Evolutionary conservation across 2,113 vertebrate genomes (phyloP), one percentile per base, ranked within the genome.

Genomic region (Pseudopodoces humilis): DNA sequence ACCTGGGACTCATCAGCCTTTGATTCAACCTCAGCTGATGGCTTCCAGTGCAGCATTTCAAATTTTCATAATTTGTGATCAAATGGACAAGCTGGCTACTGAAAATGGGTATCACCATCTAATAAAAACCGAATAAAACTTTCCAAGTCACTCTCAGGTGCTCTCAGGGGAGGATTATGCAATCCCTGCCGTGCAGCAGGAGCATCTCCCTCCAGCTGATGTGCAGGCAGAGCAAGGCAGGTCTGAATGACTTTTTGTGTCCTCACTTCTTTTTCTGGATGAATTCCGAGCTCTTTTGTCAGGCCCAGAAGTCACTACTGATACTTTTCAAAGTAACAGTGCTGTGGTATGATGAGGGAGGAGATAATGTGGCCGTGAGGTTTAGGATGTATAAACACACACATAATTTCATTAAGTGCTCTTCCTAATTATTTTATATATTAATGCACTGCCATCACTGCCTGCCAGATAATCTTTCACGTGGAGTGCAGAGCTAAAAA

Each of bases 361-460:
- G 52, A 95, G 82, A 35, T 77, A 78, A 88, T 52, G 49, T 71
- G 87, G 39, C 69, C 63, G 13, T 5, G 44, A 80, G 37, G 68
- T 41, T 68, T 75, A 81, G 80, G 68, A 63, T 94, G 63, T 83
- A 83, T 59, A 86, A 96, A 95, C 37, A 93, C 71, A 71, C 37
- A 20, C 14, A 6, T 55, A 83, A 83, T 68, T 92, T 88, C 94
- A 90, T 92, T 93, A 92, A 96, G 93, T 97, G 95, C 80, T 86
- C 88, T 93, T 93, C n/a, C 93, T 95, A 90, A 96, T 96, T 95
- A 83, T 97, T 96, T 97, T 96, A 95, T 92, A 60, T 96, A 94
- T 95, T 96, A 93, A 96, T 96, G 79, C n/a, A 35, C 44, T 95
- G 85, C 69, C 12, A 2, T 83, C 87, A 55, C 60, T 18, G 23